Evolutionary conservation across 1,140 invertebrate genomes (phyloP).

Genomic region (Coenobita brevimanus): DNA sequence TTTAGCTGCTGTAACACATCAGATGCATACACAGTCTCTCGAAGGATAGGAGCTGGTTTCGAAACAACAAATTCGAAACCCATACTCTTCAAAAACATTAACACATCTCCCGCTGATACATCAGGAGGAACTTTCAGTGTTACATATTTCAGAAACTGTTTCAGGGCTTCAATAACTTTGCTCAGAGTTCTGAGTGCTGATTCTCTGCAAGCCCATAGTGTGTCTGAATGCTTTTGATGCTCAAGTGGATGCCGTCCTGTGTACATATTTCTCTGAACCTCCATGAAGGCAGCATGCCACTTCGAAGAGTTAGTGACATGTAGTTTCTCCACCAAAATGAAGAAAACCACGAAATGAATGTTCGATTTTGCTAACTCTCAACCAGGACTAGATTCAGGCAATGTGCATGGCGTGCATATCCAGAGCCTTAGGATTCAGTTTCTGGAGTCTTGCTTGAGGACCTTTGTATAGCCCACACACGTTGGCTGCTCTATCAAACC

Average conservation of each 20-base stretch:
- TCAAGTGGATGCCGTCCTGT: background rate
- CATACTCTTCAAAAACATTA: too few species aligned
- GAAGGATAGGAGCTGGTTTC: too few species aligned
- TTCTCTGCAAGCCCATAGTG: background rate
- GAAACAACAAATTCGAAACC: too few species aligned
- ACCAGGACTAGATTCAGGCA: constrained; percentile 25
- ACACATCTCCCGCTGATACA: constrained; percentile 7
- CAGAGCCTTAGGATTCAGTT: constrained; percentile 13
- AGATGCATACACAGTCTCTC: too few species aligned
- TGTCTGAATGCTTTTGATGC: too few species aligned
- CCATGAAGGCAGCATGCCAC: constrained; percentile 20
- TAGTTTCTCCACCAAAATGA: constrained; percentile 23
- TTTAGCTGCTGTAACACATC: too few species aligned
- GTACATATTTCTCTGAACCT: background rate
- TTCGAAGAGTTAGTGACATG: constrained; percentile 13
- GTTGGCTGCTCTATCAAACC: too few species aligned
- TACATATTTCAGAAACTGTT: constrained; percentile 1
- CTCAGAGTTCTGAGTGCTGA: constrained; percentile 1
- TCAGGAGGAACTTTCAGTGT: background rate
- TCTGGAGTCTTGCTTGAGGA: background rate
- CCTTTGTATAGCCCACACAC: constrained; percentile 12
- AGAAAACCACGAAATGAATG: constrained; percentile 29
- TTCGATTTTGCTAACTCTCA: constrained; percentile 8
- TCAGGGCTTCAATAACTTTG: background rate
- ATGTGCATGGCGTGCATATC: constrained; percentile 16